Conservation (phyloP, 1,140 invertebrate genomes). For the Asobara japonica region DNA sequence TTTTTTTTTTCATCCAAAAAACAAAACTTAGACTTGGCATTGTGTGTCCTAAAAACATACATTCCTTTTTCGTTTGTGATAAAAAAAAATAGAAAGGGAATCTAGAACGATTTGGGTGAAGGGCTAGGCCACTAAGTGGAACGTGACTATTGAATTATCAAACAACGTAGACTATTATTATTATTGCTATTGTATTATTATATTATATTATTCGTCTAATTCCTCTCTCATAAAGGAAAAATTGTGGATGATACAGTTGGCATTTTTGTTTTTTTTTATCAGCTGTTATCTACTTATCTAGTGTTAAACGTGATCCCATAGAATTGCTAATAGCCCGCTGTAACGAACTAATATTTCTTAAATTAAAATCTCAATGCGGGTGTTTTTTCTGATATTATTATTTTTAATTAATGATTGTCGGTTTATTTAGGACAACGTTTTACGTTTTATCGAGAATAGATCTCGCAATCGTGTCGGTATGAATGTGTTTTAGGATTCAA, state of each 20-base stretch:
- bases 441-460: neutral
- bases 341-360: neutral
- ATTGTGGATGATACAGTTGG: neutral
- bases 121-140: neutral
- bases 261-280: neutral
- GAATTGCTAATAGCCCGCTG: neutral
- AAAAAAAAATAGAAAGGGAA: neutral
- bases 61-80: neutral
- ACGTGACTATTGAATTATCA: neutral
- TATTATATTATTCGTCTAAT: conserved; percentile 5
- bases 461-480: neutral
- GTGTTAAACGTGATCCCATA: neutral
- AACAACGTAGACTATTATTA: neutral
- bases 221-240: neutral
- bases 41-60: neutral
- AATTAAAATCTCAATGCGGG: neutral
- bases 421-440: neutral
- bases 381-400: conserved; percentile 5
- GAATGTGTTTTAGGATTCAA: conserved; percentile 14
- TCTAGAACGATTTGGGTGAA: conserved; percentile 2
- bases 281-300: neutral
- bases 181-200: neutral
- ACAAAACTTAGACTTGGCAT: conserved; percentile 18
- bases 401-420: neutral
- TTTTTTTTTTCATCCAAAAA: conserved; percentile 18